Evolutionary conservation across 2,888 invertebrate species (phyloP).

Genomic region (Andrena dorsata): DNA sequence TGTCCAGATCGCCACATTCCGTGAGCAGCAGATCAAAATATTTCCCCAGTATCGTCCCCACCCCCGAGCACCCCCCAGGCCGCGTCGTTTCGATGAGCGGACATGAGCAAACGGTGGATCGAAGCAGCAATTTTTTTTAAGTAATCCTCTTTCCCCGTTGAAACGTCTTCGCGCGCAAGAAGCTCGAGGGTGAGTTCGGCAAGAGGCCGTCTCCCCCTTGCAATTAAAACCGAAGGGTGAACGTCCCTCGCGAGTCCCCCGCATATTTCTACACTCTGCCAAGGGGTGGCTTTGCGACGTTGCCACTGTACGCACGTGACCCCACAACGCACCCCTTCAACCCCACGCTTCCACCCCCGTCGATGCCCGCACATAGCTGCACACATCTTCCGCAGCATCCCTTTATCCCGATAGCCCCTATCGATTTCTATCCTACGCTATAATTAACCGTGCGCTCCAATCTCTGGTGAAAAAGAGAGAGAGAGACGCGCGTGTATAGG

Average conservation of each 20-base stretch:
- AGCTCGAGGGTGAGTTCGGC: conserved; percentile 36
- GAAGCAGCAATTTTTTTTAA: conserved; percentile 47
- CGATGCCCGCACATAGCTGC: conserved; percentile 40
- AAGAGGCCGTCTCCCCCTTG: conserved; percentile 56
- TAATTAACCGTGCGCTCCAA: conserved; percentile 56
- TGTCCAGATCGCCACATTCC: too few relatives aligned
- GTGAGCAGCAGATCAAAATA: too few relatives aligned
- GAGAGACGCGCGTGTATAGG: conserved; percentile 9
- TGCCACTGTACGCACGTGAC: conserved; percentile 69
- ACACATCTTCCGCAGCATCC: conserved; percentile 34
- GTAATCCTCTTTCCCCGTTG: conserved; percentile 20
- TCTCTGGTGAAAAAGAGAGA: conserved; percentile 27
- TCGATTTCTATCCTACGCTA: conserved; percentile 48
- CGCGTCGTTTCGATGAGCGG: conserved; percentile 2
- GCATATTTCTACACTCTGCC: conserved; percentile 67
- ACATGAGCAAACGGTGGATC: not conserved
- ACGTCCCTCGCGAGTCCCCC: conserved; percentile 58
- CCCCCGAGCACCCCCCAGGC: not conserved
- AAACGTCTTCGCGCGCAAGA: conserved; percentile 44
- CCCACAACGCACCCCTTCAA: conserved; percentile 46
- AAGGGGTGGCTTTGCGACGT: conserved; percentile 65
- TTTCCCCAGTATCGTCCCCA: not conserved
- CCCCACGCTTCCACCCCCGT: conserved; percentile 37
- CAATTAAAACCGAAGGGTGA: conserved; percentile 72
- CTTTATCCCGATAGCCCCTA: conserved; percentile 19